Evolutionary conservation across 2,888 invertebrate species (phyloP).

Genomic region (Ernsta delagoae): DNA sequence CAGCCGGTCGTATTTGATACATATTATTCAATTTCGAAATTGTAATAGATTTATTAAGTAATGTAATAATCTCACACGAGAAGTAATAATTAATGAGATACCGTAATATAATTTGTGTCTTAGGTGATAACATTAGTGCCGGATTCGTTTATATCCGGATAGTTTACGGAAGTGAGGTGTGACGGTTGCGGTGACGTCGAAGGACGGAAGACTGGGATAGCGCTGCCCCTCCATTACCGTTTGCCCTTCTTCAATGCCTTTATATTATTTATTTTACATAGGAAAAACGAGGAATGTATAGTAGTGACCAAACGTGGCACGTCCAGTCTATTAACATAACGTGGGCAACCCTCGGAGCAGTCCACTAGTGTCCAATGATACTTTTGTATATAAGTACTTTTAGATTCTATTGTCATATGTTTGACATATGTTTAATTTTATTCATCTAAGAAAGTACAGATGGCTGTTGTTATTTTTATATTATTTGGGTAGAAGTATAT

Average conservation of each 20-base stretch:
- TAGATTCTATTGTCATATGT: slow-evolving; percentile 84
- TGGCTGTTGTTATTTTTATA: slow-evolving; percentile 86
- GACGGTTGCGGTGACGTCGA: not conserved
- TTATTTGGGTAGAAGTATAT: slow-evolving; percentile 84
- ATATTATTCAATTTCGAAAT: slow-evolving; percentile 82
- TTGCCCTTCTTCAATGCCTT: slow-evolving; percentile 56
- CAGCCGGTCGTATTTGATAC: slow-evolving; percentile 81
- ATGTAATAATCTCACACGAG: slow-evolving; percentile 78
- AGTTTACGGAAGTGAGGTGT: slow-evolving; percentile 41
- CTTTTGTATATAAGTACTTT: slow-evolving; percentile 79
- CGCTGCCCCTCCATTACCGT: slow-evolving; percentile 44
- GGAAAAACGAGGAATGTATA: slow-evolving; percentile 57
- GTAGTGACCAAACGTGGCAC: slow-evolving; percentile 76
- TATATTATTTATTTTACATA: slow-evolving; percentile 52
- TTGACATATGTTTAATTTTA: slow-evolving; percentile 85
- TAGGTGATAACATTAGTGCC: slow-evolving; percentile 79
- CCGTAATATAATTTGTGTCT: slow-evolving; percentile 84
- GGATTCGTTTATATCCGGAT: slow-evolving; percentile 77
- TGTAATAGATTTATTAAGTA: slow-evolving; percentile 82
- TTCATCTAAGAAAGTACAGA: slow-evolving; percentile 85
- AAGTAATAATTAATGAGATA: slow-evolving; percentile 77
- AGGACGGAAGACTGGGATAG: slow-evolving; percentile 22
- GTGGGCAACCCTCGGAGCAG: slow-evolving; percentile 58
- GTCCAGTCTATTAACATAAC: slow-evolving; percentile 67
- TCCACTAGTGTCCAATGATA: slow-evolving; percentile 67